These are phyloP conservation scores for Numenius phaeopus DNA, from an alignment of 2,797 vertebrate species.

Conservation along the genomic window DNA sequence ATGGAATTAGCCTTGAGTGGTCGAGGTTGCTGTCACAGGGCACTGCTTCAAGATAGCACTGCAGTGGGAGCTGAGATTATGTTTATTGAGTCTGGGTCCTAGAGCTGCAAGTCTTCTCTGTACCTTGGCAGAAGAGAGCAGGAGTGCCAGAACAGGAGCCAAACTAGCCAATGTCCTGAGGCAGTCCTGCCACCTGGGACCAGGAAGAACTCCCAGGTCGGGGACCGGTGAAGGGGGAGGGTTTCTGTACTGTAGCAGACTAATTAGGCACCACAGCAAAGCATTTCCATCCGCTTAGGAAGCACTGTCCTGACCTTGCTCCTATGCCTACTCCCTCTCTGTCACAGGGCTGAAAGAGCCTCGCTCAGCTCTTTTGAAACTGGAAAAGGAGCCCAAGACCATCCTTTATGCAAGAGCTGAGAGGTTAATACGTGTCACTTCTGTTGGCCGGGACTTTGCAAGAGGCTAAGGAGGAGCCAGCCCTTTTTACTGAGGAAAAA, in stretches of 20 bases:
- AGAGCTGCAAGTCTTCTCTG: neutral
- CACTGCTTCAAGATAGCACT: neutral
- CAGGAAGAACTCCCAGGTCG: rapidly evolving
- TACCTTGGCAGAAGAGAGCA: neutral
- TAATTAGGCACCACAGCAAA: neutral
- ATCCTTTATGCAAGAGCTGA: constrained; percentile 53
- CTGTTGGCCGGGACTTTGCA: neutral
- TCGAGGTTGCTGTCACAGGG: neutral
- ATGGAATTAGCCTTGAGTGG: neutral
- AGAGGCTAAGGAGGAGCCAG: neutral
- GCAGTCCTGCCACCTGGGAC: neutral
- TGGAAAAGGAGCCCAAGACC: constrained; percentile 31
- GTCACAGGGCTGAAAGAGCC: constrained; percentile 36
- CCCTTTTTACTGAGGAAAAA: neutral
- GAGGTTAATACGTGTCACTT: constrained; percentile 38
- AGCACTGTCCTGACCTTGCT: constrained; percentile 39
- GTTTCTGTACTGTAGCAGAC: neutral
- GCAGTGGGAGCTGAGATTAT: neutral
- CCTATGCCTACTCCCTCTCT: constrained; percentile 53
- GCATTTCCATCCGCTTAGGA: constrained; percentile 46
- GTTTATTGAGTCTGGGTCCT: neutral
- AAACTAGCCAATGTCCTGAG: neutral
- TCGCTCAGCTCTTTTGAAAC: constrained; percentile 47
- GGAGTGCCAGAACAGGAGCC: neutral
- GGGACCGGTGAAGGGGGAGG: neutral